Percentiles rank a stretch among this genome's conserved stretches.
These are phyloP conservation scores for Dermatophagoides farinae DNA, from an alignment of 1,140 invertebrate genomes.

Conservation along the genomic window DNA sequence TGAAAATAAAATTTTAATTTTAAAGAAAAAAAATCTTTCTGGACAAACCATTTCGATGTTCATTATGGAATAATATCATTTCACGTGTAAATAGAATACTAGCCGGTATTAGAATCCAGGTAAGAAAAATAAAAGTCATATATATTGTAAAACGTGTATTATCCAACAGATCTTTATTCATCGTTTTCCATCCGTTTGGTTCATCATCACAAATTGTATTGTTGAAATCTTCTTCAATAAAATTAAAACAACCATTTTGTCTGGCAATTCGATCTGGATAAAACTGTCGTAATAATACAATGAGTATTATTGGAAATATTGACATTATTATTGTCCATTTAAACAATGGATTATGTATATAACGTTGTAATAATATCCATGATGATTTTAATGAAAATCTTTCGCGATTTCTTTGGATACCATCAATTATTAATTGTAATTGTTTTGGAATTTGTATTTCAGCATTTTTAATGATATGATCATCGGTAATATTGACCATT, in stretches of 20 bases:
- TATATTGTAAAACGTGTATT: background rate
- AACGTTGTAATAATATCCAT: background rate
- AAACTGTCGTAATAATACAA: background rate
- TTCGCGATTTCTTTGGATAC: background rate
- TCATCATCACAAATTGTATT: background rate
- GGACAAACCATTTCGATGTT: slow-evolving; percentile 1
- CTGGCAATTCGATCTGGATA: background rate
- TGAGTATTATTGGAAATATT: background rate
- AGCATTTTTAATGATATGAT: background rate
- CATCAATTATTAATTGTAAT: background rate
- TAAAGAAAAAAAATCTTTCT: background rate
- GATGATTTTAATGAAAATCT: background rate
- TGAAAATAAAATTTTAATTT: no score
- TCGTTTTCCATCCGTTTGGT: background rate
- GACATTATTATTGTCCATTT: background rate
- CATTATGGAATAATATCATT: background rate
- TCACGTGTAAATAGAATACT: background rate
- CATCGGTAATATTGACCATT: background rate
- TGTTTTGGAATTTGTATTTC: background rate
- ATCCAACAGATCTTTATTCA: background rate
- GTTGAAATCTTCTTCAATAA: background rate
- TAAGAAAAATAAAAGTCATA: background rate
- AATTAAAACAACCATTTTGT: background rate
- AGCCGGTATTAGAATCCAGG: background rate
- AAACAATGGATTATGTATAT: background rate